Evolutionary conservation across 2,888 invertebrate genomes (phyloP), one percentile per base, ranked within the genome.

Genomic region (Cerastis rubricosa): DNA sequence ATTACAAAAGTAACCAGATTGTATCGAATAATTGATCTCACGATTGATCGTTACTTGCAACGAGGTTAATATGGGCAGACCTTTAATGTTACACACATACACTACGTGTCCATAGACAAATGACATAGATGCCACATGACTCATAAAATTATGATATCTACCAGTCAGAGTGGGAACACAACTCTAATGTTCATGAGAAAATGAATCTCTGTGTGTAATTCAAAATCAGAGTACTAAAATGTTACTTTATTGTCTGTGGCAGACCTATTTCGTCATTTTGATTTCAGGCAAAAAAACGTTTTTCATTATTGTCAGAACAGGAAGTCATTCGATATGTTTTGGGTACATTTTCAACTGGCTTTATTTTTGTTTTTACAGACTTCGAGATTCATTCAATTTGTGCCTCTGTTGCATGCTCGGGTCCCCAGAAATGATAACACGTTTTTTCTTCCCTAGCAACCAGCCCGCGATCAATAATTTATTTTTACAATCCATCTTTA

Each of bases 41-140:
- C 65, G 73, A 78, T 83, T 70, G 83, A 51, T 25, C 64, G 72
- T 70, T 78, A 61, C 81, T 45, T 51, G 75, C 45, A 63, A 76
- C 71, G 78, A 68, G 71, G 71, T 68, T 83, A 71, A 61, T 78
- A 71, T 71, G 81, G 59, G 6, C 67, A 79, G 74, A 66, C 71
- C 65, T 74, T 76, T 68, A 59, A 4, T 43, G 9, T 65, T 64
- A 76, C 45, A 61, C 57, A 76, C 43, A 67, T 59, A 63, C 25
- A 35, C 3, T 47, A 8, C 12, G 49, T 66, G 54, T 51, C 54
- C 54, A 59, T 78, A 61, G 9, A 71, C 61, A 64, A 7, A 71
- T 64, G 86, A 72, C 69, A 86, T 86, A 86, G 86, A 83, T 83
- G 71, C 40, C 22, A 14, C 51, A 77, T 86, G 79, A 83, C 47